These are phyloP conservation scores for Chloroceryle aenea DNA, from an alignment of 2,113 vertebrate species.

Conservation along the genomic window DNA sequence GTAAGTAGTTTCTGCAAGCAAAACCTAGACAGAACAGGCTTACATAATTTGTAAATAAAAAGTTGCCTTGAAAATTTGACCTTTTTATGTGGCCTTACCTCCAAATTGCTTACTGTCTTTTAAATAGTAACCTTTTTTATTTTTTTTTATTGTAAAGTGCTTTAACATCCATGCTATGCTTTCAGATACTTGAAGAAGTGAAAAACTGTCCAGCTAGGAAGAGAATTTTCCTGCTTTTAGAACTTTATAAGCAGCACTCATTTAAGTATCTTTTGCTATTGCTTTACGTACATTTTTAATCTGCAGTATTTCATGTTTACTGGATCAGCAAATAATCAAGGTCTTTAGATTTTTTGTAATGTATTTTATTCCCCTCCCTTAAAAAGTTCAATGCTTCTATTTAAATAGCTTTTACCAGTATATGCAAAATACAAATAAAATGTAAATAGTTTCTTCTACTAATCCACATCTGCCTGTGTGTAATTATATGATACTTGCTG, in stretches of 20 bases:
- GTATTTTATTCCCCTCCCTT: conserved; percentile 46
- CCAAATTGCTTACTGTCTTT: neutral
- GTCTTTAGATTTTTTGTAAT: conserved; percentile 65
- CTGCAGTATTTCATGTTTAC: conserved; percentile 59
- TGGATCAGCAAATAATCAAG: conserved; percentile 75
- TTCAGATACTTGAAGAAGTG: neutral
- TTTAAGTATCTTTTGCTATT: conserved; percentile 26
- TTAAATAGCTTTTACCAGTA: conserved; percentile 71
- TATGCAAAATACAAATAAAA: conserved; percentile 69
- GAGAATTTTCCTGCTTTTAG: neutral
- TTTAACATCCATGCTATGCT: conserved; percentile 21
- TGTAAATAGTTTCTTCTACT: conserved; percentile 65
- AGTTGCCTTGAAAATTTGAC: neutral
- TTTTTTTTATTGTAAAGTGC: conserved; percentile 16
- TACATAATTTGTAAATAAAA: conserved; percentile 24
- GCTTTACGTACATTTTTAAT: conserved; percentile 58
- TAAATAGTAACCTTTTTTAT: conserved; percentile 29
- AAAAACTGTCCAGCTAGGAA: neutral
- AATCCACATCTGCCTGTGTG: conserved; percentile 72
- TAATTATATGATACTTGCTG: conserved; percentile 72
- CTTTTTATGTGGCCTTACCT: neutral
- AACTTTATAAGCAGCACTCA: neutral
- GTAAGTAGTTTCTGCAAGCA: neutral
- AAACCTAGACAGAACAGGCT: neutral
- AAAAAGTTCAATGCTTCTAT: conserved; percentile 61